Percentiles rank a stretch among this genome's conserved stretches.
Conservation (phyloP, 1,140 invertebrate genomes). For the Drepana arcuata region DNA sequence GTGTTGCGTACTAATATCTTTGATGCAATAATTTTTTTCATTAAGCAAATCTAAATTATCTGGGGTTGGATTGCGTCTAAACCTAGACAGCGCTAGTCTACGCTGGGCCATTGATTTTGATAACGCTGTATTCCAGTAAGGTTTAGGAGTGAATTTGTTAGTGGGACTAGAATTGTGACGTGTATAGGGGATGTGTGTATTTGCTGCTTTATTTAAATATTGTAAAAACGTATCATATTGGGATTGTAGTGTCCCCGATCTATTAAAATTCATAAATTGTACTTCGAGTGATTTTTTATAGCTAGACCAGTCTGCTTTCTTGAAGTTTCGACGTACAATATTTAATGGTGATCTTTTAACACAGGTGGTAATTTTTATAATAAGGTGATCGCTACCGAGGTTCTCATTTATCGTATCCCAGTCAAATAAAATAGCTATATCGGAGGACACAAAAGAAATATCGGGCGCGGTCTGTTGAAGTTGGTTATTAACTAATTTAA, state of each 20-base stretch:
- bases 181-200: slow-evolving; percentile 15
- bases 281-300: slow-evolving; percentile 8
- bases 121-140: slow-evolving; percentile 20
- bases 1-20: slow-evolving; percentile 13
- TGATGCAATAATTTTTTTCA: slow-evolving; percentile 7
- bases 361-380: slow-evolving; percentile 6
- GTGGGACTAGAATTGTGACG: slow-evolving; percentile 9
- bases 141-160: slow-evolving; percentile 19
- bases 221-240: slow-evolving; percentile 17
- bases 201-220: slow-evolving; percentile 10
- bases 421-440: slow-evolving; percentile 7
- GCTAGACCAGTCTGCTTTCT: slow-evolving; percentile 17
- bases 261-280: not conserved
- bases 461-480: slow-evolving; percentile 15
- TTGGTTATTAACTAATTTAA: slow-evolving; percentile 7
- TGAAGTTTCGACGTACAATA: slow-evolving; percentile 11
- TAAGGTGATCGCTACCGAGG: slow-evolving; percentile 5
- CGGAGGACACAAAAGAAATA: slow-evolving; percentile 9
- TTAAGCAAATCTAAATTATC: slow-evolving; percentile 20
- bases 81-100: slow-evolving; percentile 18
- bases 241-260: slow-evolving; percentile 7
- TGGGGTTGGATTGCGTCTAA: slow-evolving; percentile 25
- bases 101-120: slow-evolving; percentile 21
- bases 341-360: no score
- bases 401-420: slow-evolving; percentile 13